Percentiles rank a stretch among this genome's conserved stretches.
Conservation (phyloP, 2,797 vertebrate species). For the Phyllotis vaccarum region DNA sequence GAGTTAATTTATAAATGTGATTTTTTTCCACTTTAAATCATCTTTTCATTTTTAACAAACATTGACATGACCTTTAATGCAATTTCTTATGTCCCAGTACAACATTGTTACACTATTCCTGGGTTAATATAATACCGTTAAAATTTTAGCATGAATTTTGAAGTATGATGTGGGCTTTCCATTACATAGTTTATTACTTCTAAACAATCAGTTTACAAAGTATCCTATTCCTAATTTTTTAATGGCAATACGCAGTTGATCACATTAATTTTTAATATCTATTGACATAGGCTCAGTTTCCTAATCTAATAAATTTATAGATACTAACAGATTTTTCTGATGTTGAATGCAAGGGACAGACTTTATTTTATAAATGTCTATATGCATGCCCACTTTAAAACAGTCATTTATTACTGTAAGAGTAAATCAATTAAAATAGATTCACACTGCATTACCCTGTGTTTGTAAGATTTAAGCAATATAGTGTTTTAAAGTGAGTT, state of each 20-base stretch:
- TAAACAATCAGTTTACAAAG: neutral
- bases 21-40: neutral
- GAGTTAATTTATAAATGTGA: neutral
- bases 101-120: neutral
- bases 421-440: neutral
- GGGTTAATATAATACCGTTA: neutral
- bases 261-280: neutral
- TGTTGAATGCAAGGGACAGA: neutral
- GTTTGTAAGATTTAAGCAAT: neutral
- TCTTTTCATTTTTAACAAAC: neutral
- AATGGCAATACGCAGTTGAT: neutral
- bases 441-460: neutral
- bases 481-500: neutral
- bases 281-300: neutral
- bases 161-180: neutral
- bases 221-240: neutral
- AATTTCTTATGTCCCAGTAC: neutral
- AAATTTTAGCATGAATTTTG: neutral
- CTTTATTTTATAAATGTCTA: slow-evolving; percentile 41
- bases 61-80: neutral
- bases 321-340: neutral
- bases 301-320: neutral
- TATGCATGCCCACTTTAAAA: neutral
- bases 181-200: neutral
- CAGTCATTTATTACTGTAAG: neutral